Evolutionary conservation across 2,113 vertebrate species (phyloP).

Genomic region (Tinamus guttatus): DNA sequence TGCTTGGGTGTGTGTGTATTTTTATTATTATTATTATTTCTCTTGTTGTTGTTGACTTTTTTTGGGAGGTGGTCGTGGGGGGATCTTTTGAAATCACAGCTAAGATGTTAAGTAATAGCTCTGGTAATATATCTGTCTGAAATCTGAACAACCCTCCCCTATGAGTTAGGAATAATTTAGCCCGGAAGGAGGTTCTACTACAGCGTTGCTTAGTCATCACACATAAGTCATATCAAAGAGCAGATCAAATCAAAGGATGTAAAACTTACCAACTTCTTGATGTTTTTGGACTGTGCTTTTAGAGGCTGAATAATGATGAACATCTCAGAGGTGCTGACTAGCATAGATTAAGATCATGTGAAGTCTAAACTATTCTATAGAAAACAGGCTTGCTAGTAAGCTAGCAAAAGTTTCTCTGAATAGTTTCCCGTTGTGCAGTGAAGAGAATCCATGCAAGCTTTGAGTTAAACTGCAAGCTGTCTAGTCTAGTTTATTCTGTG

Average conservation of each 20-base stretch:
- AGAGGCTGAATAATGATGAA: background rate
- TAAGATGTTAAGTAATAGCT: background rate
- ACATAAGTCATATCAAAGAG: background rate
- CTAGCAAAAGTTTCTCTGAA: background rate
- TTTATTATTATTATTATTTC: no score
- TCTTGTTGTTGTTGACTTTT: background rate
- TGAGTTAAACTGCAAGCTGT: background rate
- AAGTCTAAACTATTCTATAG: background rate
- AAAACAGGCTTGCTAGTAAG: background rate
- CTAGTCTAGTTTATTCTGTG: background rate
- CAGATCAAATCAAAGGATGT: background rate
- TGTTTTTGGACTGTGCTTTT: background rate
- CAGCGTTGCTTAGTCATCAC: background rate
- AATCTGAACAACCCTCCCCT: background rate
- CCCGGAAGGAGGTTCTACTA: background rate
- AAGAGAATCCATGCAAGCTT: background rate
- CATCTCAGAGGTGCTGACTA: background rate
- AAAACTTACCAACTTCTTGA: background rate
- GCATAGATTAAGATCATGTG: background rate
- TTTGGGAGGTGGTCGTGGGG: background rate
- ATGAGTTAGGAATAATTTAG: background rate
- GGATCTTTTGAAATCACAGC: background rate
- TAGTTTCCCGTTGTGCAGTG: background rate
- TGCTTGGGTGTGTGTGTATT: background rate
- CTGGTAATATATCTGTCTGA: background rate